Base-by-base conservation (phyloP, 2,113 vertebrate genomes). In the Tragulus kanchil region DNA sequence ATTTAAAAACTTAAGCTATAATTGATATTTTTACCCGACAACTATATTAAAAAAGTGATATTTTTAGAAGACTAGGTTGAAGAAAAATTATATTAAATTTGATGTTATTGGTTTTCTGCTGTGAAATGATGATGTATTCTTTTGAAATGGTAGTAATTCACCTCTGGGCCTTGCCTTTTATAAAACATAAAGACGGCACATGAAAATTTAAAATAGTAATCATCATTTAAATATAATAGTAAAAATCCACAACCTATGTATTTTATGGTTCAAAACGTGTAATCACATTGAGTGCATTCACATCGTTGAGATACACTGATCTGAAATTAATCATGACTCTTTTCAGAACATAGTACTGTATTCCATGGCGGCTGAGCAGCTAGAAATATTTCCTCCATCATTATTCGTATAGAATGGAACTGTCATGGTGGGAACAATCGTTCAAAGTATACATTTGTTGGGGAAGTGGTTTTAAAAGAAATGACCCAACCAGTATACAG, bases 291-390 rank as follows among this genome's bases (percentile, higher is more conserved):
- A 71, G 8, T 62, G 5, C 5, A 94, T 79, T 79, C n/a, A 50
- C 4, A 50, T 77, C 78, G 86, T 56, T 92, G n/a, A 83, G 92
- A 84, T 61, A 64, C 12, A 84, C 36, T 79, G 23, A 96, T 64
- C 9, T 79, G 54, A 89, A 85, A 71, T 79, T 71, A 64, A 71
- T 84, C 23, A 14, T 8, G 21, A 71, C 45, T 7, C 12, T 75
- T 67, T 79, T 79, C 52, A 85, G 6, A 61, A 77, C 17, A 77
- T 14, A 59, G 26, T 88, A 83, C 59, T 93, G 11, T 50, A 62
- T 81, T 85, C 62, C 50, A 52, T 12, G 10, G 56, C 54, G 11
- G 87, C 26, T 64, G 36, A 85, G 17, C 17, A 45, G 23, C 17
- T 56, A 79, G 28, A 75, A 75, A n/a, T 79, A 78, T 62, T 54